Evolutionary conservation across 2,888 invertebrate species (phyloP), one percentile per base, ranked within the genome.

Genomic region (Polymixis lichenea): DNA sequence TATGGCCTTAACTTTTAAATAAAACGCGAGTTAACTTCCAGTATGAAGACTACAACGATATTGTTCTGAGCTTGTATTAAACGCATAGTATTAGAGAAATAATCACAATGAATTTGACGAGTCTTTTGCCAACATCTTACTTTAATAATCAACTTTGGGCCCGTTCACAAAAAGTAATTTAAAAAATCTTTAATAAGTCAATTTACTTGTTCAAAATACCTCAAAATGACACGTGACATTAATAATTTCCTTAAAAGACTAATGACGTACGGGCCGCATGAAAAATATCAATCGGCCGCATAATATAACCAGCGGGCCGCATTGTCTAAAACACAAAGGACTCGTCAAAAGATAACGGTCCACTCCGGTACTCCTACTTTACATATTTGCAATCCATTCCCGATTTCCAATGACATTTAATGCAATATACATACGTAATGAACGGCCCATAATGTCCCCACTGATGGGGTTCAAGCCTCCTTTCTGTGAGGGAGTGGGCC

Each of bases 31-130:
- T 46, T 62, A 70, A 61, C 80, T 80, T 77, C 80, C 80, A 66
- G 3, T 73, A 15, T 60, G 38, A 25, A 83, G 38, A 68, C 13
- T 46, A 84, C 83, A 84, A 85, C 82, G 82, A 84, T 69, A 69
- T 68, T 46, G 58, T 78, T 72, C 73, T 58, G 85, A 84, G 83
- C 83, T 83, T 85, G 74, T 78, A 65, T 77, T 67, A 62, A 72
- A 55, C 38, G 73, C 74, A 60, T 85, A 79, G 58, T 78, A 64
- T 80, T 68, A 78, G 65, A 60, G 25, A 60, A 61, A 51, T 53
- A 28, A 51, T 46, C 58, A 46, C 32, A 53, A 13, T 19, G 5
- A 13, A 22, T 70, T 76, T 70, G 84, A 69, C 61, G 75, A 79
- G 75, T 38, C 11, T 15, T 80, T 56, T 15, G 76, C 19, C 7